A percentile compares a stretch with the other conserved stretches of the same genome.
phyloP scores from a whole-genome alignment of 2,113 vertebrate genomes.

The Setophaga coronata region DNA sequence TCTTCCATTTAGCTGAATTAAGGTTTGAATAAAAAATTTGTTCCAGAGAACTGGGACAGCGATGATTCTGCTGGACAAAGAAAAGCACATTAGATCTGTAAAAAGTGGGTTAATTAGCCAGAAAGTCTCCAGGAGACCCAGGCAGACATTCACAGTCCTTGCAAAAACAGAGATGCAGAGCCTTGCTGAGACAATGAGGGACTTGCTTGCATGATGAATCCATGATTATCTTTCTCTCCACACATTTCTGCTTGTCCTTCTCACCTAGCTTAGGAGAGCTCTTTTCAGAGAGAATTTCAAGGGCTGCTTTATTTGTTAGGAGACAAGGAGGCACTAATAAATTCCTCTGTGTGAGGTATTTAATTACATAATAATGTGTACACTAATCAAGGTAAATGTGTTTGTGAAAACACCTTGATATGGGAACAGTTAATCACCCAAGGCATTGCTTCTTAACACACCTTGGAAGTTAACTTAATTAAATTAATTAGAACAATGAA shows the following conservation, averaged over 20 bases:
- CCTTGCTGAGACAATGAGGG: not conserved
- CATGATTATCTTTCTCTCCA: constrained; percentile 19
- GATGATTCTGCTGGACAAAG: not conserved
- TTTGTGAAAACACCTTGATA: constrained; percentile 87
- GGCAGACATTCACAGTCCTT: not conserved
- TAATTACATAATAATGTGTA: constrained; percentile 88
- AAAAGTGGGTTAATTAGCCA: not conserved
- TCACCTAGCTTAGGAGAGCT: constrained; percentile 58
- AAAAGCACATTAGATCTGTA: not conserved
- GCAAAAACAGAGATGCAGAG: not conserved
- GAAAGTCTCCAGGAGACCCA: not conserved
- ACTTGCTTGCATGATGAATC: not conserved
- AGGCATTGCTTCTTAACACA: constrained; percentile 84
- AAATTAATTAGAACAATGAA: constrained; percentile 86
- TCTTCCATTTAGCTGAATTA: not conserved
- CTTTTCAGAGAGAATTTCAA: constrained; percentile 75
- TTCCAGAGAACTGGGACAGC: not conserved
- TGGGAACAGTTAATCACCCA: constrained; percentile 86
- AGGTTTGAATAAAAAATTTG: not conserved
- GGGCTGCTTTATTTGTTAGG: constrained; percentile 80
- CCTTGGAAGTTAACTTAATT: constrained; percentile 86
- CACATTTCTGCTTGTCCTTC: constrained; percentile 48
- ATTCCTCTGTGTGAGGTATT: constrained; percentile 85
- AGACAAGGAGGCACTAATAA: constrained; percentile 84
- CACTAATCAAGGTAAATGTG: constrained; percentile 87